Conservation (phyloP, 2,113 vertebrate genomes). For the Chamaetylas fuelleborni region DNA sequence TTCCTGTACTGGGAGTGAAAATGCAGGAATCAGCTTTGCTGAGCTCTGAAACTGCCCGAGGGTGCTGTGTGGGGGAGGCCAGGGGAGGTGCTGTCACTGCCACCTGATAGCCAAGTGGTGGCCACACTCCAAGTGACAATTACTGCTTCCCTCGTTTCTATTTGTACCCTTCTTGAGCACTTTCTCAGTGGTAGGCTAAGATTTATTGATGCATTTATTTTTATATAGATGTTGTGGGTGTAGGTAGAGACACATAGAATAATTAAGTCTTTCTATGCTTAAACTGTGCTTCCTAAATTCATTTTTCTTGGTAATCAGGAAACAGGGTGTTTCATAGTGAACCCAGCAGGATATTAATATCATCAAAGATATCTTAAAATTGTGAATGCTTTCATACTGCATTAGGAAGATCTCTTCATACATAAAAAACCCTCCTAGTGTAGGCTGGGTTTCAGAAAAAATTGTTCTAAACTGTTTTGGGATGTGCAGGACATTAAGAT, state of each 20-base stretch:
- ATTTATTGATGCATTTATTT: not conserved
- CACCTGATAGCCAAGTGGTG: not conserved
- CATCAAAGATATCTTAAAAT: not conserved
- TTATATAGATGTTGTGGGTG: not conserved
- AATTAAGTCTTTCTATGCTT: not conserved
- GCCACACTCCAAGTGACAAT: not conserved
- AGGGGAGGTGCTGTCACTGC: not conserved
- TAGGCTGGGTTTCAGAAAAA: not conserved
- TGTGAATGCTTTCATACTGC: not conserved
- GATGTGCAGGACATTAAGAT: not conserved
- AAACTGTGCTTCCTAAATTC: not conserved
- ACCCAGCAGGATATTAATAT: not conserved
- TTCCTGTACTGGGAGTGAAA: not conserved
- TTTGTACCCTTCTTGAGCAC: not conserved
- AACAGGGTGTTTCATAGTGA: not conserved
- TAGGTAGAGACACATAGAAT: not conserved
- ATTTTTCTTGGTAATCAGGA: not conserved
- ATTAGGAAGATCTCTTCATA: not conserved
- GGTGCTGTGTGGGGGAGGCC: not conserved
- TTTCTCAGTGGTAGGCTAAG: not conserved
- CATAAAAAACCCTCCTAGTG: not conserved
- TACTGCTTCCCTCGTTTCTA: not conserved
- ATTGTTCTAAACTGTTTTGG: not conserved
- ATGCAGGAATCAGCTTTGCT: not conserved
- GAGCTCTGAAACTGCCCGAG: not conserved